Base-by-base conservation (phyloP, 2,797 vertebrate genomes). In the Setipinna tenuifilis region DNA sequence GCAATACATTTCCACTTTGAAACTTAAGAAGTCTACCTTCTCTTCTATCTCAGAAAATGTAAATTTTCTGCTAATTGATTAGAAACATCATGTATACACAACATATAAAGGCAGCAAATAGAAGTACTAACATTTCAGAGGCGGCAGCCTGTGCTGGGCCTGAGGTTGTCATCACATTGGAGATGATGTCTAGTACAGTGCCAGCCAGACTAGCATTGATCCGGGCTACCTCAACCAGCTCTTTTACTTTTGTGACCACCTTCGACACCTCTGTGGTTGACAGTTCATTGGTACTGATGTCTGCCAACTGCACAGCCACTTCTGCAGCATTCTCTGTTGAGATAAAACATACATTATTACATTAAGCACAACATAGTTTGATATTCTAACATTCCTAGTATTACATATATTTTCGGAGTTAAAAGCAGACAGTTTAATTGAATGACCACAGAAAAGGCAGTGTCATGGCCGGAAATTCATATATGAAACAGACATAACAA, bases 111-210 rank as follows among this genome's bases (percentile, higher is more conserved):
- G 35, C 35, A 41, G 35, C 35, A 41, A 5, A 41, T 5, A 5
- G 35, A 2, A 6, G 3, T 5, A 92, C 96, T 91, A 94, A 98
- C 98, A 92, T 96, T 87, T 96, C 96, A 14, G 97, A 98, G 17
- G 96, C 94, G 2, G 93, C 92, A 25, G 95, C 94, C 87, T 96
- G 92, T 7, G 94, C 93, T 3, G 90, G 92, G 82, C 96, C 95
- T 0, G 98, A 95, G 94, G 95, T 97, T 65, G 88, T 95, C 91
- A 99, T 95, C 87, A 99, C 97, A 87, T 99, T 99, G 89, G 98
- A 99, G 95, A 99, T 97, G 92, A 99, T 97, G 84, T 94, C 96
- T 91, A 99, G 95, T 25, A 99, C 96, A 0, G 96, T 97, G 83
- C 92, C 94, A 58, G 98, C 98, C 62, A 99, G 89, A 0, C 94